phyloP scores from a whole-genome alignment of 2,797 vertebrate genomes.

The Cuculus canorus region DNA sequence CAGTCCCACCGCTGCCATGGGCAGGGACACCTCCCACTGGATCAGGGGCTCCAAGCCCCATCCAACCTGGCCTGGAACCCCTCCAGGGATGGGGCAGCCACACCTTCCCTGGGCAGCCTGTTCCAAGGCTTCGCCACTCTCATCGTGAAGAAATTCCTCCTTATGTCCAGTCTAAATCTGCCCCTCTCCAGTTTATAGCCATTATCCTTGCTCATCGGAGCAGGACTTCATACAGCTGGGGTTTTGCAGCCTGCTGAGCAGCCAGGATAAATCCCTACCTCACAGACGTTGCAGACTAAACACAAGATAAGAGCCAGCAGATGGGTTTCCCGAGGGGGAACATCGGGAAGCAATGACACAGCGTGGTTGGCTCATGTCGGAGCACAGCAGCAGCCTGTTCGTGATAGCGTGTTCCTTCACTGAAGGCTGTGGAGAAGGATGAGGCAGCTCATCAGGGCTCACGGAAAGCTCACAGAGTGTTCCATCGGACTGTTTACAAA shows the following conservation, averaged over 20 bases:
- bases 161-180: too few relatives aligned
- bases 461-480: background rate
- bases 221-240: fast-evolving
- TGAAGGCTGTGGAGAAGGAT: background rate
- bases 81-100: too few relatives aligned
- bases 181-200: too few relatives aligned
- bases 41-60: too few relatives aligned
- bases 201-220: background rate
- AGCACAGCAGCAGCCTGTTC: background rate
- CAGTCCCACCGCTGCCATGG: too few relatives aligned
- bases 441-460: background rate
- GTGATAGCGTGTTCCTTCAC: background rate
- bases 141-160: too few relatives aligned
- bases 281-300: background rate
- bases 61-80: too few relatives aligned
- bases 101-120: too few relatives aligned
- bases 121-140: too few relatives aligned
- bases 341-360: background rate
- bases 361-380: fast-evolving
- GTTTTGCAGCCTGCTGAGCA: background rate
- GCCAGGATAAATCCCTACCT: background rate
- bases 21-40: too few relatives aligned
- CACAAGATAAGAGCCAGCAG: background rate
- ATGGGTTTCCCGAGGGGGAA: background rate
- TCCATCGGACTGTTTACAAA: background rate